Evolutionary conservation across 2,888 invertebrate genomes (phyloP).

Genomic region (Campopleginae sp.): DNA sequence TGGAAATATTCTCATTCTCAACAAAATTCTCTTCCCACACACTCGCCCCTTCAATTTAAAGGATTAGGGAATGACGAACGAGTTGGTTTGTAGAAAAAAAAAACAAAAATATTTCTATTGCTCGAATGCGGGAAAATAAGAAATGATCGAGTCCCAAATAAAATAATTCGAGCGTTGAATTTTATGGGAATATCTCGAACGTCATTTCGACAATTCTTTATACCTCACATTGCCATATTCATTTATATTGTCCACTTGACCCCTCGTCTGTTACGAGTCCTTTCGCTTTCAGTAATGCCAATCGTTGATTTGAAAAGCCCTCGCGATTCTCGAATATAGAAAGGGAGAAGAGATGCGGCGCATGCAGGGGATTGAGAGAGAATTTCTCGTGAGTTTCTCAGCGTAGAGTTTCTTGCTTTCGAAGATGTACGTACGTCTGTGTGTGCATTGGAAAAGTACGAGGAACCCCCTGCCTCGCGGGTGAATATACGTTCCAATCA

Average conservation of each 20-base stretch:
- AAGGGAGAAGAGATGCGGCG: neutral
- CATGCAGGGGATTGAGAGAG: slow-evolving; percentile 3
- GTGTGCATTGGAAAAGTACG: slow-evolving; percentile 45
- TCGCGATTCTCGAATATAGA: slow-evolving; percentile 9
- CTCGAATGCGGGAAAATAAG: neutral
- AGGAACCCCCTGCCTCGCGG: slow-evolving; percentile 61
- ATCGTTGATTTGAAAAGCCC: slow-evolving; percentile 36
- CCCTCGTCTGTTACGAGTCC: slow-evolving; percentile 12
- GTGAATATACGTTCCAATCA: slow-evolving; percentile 68
- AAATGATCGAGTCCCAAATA: neutral
- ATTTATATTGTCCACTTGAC: slow-evolving; percentile 34
- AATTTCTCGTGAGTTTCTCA: slow-evolving; percentile 43
- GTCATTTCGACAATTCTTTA: slow-evolving; percentile 38
- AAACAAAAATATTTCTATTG: neutral
- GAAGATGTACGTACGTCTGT: neutral
- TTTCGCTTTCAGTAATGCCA: slow-evolving; percentile 3
- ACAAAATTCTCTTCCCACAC: neutral
- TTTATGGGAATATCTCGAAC: neutral
- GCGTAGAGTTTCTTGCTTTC: slow-evolving; percentile 23
- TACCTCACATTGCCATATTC: slow-evolving; percentile 50
- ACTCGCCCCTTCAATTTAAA: neutral
- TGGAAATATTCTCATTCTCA: neutral
- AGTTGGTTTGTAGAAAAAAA: neutral
- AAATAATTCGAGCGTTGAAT: neutral
- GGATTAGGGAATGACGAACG: neutral